Evolutionary conservation across 2,797 vertebrate genomes (phyloP), one percentile per base, ranked within the genome.

Genomic region (Percopsis omiscomaycus): DNA sequence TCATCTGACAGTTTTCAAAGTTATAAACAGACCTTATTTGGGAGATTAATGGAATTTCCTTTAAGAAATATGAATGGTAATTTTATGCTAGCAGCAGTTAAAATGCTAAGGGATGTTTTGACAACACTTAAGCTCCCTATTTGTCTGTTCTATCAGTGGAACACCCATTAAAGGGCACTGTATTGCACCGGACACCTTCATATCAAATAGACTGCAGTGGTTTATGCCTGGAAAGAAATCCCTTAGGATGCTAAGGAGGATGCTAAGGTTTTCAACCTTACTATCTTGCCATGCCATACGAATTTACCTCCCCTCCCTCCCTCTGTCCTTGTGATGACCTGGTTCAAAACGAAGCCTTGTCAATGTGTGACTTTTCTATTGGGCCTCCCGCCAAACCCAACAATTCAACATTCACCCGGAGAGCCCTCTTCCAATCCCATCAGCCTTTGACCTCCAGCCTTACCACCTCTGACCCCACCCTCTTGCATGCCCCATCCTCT

Each of bases 401-500:
- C 69, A 54, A 42, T 42, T 42, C 73, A 11, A 59, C 63, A 74
- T 79, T 93, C 93, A 91, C 83, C 73, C 66, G 81, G 89, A 88
- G 79, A 82, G 83, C 73, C 77, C 66, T 86, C 81, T 69, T 87
- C 81, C 88, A 85, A 77, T 86, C 81, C 90, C 86, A 77, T 85
- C 84, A 77, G 65, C 94, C 93, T 94, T 93, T 93, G 88, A 95
- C 91, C 94, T 95, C 76, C 91, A 89, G 93, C 93, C 92, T 95
- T 93, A 94, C 94, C 92, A 77, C 94, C 93, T 97, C 93, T 98
- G 96, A 98, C 94, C 95, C 94, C 94, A 95, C 94, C 96, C 94
- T 99, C 95, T 99, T 98, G 97, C 97, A 99, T 98, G 96, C 96
- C 94, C 93, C 89, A 96, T 97, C 97, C 96, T 98, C 94, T 98